Evolutionary conservation across 1,140 invertebrate species (phyloP).

Genomic region (Ridgeia piscesae): DNA sequence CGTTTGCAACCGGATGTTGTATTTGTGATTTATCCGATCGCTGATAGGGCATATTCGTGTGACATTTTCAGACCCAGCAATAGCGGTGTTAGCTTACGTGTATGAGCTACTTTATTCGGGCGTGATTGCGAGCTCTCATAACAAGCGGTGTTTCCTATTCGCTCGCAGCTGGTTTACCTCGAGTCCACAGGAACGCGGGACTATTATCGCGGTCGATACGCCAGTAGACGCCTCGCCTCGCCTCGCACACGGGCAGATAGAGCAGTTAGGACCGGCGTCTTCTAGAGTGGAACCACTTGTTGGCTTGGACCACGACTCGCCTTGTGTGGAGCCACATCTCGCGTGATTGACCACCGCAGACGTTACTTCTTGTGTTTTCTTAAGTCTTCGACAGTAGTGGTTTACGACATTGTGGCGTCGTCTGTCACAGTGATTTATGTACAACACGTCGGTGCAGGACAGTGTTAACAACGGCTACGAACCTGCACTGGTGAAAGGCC

Average conservation of each 20-base stretch:
- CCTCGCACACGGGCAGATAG: not conserved
- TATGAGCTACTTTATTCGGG: not conserved
- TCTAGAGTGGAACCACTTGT: not conserved
- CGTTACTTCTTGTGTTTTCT: not conserved
- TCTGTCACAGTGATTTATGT: too few relatives aligned
- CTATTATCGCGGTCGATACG: not conserved
- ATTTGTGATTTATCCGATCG: not conserved
- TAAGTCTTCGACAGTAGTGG: not conserved
- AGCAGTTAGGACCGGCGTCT: not conserved
- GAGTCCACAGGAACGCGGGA: not conserved
- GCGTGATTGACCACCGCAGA: not conserved
- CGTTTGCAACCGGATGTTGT: not conserved
- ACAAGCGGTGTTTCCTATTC: not conserved
- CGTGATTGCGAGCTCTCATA: not conserved
- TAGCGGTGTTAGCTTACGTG: not conserved
- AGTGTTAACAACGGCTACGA: too few relatives aligned
- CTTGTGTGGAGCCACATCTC: not conserved
- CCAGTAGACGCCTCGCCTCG: not conserved
- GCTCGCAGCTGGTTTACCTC: not conserved
- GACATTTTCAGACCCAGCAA: not conserved
- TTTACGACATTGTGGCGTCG: too few relatives aligned
- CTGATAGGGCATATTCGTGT: not conserved
- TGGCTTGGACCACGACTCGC: not conserved
- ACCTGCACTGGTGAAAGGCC: not conserved
- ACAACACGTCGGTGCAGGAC: too few relatives aligned